These are phyloP conservation scores for Aporrectodea caliginosa DNA, from an alignment of 1,140 invertebrate species.

Conservation along the genomic window DNA sequence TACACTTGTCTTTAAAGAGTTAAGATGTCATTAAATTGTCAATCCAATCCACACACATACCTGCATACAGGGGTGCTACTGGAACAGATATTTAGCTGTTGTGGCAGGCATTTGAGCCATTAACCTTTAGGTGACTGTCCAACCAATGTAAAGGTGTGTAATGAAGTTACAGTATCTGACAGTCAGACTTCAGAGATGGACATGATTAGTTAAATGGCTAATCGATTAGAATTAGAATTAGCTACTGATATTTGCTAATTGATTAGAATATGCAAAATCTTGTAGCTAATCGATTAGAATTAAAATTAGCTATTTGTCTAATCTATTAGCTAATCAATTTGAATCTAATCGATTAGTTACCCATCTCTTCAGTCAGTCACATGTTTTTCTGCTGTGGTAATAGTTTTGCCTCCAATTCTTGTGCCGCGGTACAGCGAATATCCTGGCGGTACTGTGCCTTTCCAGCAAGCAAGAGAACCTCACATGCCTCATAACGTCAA, in stretches of 20 bases:
- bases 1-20: too few species aligned
- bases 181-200: too few species aligned
- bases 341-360: not conserved
- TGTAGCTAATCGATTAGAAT: not conserved
- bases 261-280: not conserved
- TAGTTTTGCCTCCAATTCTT: conserved; percentile 89
- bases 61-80: too few species aligned
- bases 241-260: conserved; percentile 66
- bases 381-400: conserved; percentile 35
- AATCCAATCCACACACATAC: too few species aligned
- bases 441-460: conserved; percentile 59
- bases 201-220: conserved; percentile 93
- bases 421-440: conserved; percentile 94
- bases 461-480: conserved; percentile 76
- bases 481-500: conserved; percentile 93
- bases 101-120: too few species aligned
- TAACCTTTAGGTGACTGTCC: too few species aligned
- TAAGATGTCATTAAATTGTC: too few species aligned
- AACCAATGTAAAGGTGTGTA: too few species aligned
- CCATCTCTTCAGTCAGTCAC: not conserved
- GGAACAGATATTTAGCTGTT: too few species aligned
- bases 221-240: conserved; percentile 91
- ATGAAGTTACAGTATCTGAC: too few species aligned
- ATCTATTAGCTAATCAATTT: not conserved
- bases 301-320: not conserved